Evolutionary conservation across 2,797 vertebrate species (phyloP), one percentile per base, ranked within the genome.

Genomic region (Myotis myotis): DNA sequence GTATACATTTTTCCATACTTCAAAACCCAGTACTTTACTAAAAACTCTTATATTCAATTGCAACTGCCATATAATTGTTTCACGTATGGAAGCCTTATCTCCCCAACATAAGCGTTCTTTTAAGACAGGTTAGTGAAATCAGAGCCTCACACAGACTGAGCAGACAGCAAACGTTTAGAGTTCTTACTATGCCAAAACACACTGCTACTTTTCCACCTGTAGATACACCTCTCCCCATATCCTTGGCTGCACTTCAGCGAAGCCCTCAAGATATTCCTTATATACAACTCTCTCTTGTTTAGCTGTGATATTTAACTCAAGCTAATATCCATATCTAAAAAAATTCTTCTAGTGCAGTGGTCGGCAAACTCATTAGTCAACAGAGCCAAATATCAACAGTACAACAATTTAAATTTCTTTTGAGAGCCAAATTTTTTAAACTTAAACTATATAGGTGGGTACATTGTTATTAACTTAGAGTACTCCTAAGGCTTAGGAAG

Each of bases 201-300:
- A 36, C 16, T 20, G 70, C 38, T 66, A 30, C 87, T 78, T 53
- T 78, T 68, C 57, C 8, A 74, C 51, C 16, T 86, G 1, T 16
- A 79, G 49, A 66, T 13, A 78, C 16, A 80, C 30, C 25, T 80
- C 38, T 89, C 13, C 30, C 51, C 51, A 28, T 8, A 87, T 20
- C 62, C 80, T 87, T 57, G 23, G 25, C 1, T 93, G n/a, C 12
- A 70, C 72, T 53, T 78, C 57, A 87, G 33, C 62, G 66, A 74
- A 86, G 71, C 41, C 91, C 92, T 95, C 83, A 80, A 83, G 85
- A 44, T 47, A 92, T 6, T 68, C n/a, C 33, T 92, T 75, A 91
- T 82, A 83, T 6, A 75, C 13, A 84, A 60, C 30, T 70, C 83
- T 66, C 79, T 94, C 16, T 41, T 64, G 6, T 80, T 87, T 80